These are phyloP conservation scores for Alligator sinensis DNA, from an alignment of 2,113 vertebrate species.

Conservation along the genomic window DNA sequence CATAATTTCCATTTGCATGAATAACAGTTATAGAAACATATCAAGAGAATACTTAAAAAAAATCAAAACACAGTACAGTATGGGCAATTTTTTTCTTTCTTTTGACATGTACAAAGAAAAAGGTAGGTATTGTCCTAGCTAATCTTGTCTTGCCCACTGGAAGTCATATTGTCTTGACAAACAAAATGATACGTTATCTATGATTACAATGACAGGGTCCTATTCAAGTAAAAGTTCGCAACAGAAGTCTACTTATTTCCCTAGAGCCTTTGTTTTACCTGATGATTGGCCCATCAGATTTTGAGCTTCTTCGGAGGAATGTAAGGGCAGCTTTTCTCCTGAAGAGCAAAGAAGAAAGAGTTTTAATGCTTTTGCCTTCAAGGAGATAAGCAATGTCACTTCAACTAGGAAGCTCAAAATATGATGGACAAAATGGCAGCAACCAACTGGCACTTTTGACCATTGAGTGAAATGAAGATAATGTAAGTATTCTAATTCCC, in stretches of 20 bases:
- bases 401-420: slow-evolving; percentile 88
- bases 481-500: slow-evolving; percentile 30
- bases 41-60: neutral
- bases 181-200: neutral
- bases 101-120: neutral
- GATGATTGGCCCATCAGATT: slow-evolving; percentile 89
- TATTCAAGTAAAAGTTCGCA: neutral
- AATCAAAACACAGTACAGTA: neutral
- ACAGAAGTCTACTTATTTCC: slow-evolving; percentile 45
- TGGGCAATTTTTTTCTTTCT: neutral
- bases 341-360: slow-evolving; percentile 89
- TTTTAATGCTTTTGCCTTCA: slow-evolving; percentile 85
- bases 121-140: neutral
- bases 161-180: neutral
- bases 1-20: neutral
- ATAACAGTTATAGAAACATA: neutral
- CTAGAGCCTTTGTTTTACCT: slow-evolving; percentile 80
- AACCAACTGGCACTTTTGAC: slow-evolving; percentile 18
- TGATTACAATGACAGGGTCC: neutral
- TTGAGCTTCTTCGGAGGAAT: slow-evolving; percentile 90
- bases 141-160: neutral
- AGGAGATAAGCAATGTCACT: slow-evolving; percentile 86
- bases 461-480: neutral
- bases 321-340: slow-evolving; percentile 91
- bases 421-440: slow-evolving; percentile 75